A percentile compares a stretch with the other conserved stretches of the same genome.
Conservation (phyloP, 2,113 vertebrate species). For the Platysternon megacephalum region DNA sequence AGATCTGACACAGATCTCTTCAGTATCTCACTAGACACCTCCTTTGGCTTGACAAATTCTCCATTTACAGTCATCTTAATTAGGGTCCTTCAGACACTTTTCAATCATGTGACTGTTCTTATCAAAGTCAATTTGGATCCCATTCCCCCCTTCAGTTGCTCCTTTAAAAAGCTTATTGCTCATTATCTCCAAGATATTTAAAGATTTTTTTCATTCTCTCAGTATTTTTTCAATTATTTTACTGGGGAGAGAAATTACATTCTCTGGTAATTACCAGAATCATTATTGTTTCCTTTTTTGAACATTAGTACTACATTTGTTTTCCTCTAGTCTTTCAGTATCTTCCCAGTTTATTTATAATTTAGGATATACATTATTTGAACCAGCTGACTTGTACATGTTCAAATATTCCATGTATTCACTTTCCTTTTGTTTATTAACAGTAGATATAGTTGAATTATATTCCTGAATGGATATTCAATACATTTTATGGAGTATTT, state of each 20-base stretch:
- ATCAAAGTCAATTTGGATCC: background rate
- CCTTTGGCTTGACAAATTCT: background rate
- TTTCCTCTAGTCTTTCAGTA: background rate
- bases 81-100: background rate
- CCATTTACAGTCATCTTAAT: background rate
- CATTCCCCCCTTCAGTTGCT: background rate
- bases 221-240: background rate
- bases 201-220: background rate
- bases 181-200: background rate
- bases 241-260: background rate
- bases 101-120: background rate
- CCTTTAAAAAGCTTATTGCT: background rate
- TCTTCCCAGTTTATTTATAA: background rate
- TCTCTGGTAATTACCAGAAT: background rate
- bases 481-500: background rate
- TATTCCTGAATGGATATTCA: background rate
- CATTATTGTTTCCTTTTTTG: background rate
- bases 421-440: background rate
- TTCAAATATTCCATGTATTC: background rate
- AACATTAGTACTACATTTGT: background rate
- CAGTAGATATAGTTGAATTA: background rate
- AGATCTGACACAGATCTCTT: background rate
- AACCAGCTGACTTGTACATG: background rate
- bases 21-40: background rate
- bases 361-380: background rate